These are phyloP conservation scores for Oryzaephilus surinamensis DNA, from an alignment of 1,140 invertebrate species.

Conservation along the genomic window DNA sequence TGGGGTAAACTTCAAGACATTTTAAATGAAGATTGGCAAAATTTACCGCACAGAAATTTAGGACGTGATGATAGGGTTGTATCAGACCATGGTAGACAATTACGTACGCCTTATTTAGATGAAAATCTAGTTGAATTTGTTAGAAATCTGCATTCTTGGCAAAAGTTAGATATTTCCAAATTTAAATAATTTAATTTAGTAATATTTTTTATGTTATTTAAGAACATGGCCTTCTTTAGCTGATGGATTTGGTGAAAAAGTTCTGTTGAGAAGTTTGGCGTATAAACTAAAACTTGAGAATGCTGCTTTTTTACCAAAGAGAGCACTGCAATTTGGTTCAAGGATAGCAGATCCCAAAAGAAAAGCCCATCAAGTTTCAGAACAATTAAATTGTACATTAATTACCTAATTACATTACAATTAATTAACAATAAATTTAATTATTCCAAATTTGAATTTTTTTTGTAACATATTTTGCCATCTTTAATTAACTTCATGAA, in stretches of 20 bases:
- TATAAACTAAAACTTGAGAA: constrained; percentile 55
- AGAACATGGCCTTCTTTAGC: constrained; percentile 56
- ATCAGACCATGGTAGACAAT: constrained; percentile 65
- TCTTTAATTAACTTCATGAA: too few species aligned
- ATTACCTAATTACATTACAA: too few species aligned
- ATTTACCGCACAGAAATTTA: constrained; percentile 85
- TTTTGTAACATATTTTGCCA: too few species aligned
- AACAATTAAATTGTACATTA: constrained; percentile 24
- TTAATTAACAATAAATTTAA: too few species aligned
- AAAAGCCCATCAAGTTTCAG: constrained; percentile 70
- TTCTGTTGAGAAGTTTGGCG: constrained; percentile 74
- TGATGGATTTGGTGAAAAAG: constrained; percentile 90
- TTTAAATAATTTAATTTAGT: constrained; percentile 1
- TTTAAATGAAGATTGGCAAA: constrained; percentile 64
- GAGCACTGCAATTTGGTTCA: constrained; percentile 97
- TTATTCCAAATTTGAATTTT: too few species aligned
- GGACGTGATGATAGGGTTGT: constrained; percentile 87
- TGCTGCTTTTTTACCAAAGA: constrained; percentile 66
- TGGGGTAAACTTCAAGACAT: constrained; percentile 59
- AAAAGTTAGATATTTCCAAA: constrained; percentile 48
- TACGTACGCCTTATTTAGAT: constrained; percentile 89
- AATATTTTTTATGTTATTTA: constrained; percentile 28
- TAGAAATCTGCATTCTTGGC: constrained; percentile 55
- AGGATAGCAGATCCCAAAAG: constrained; percentile 87
- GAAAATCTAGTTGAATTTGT: constrained; percentile 75